A percentile compares a stretch with the other conserved stretches of the same genome.
phyloP scores from a whole-genome alignment of 2,888 invertebrate genomes.

The Cephonodes hylas region DNA sequence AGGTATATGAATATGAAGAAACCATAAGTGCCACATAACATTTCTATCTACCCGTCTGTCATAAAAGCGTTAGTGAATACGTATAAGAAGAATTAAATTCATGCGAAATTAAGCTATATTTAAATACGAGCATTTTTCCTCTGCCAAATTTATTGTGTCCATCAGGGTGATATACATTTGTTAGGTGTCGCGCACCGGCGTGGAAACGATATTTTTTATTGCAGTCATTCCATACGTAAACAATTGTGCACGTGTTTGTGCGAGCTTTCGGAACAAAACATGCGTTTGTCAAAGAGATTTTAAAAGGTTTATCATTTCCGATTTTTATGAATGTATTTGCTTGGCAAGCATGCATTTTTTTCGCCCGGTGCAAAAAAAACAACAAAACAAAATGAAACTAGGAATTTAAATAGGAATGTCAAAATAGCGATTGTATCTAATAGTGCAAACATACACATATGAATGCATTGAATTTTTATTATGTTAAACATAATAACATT shows the following conservation, averaged over 20 bases:
- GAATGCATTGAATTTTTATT: no score
- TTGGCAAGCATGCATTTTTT: no score
- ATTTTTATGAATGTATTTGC: background rate
- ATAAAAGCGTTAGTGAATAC: no score
- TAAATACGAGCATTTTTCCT: background rate
- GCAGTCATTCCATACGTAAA: background rate
- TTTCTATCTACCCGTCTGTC: no score
- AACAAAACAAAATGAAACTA: no score
- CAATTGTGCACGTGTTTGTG: background rate
- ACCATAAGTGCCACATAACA: no score
- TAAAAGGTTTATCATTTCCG: background rate
- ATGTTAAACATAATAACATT: no score
- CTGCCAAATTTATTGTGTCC: background rate
- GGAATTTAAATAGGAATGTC: no score
- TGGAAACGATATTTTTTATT: slow-evolving; percentile 6
- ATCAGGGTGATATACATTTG: background rate
- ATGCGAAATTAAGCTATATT: background rate
- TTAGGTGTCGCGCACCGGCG: background rate
- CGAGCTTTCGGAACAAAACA: background rate
- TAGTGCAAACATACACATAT: no score
- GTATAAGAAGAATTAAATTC: no score
- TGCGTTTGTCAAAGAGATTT: background rate
- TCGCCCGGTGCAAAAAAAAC: no score
- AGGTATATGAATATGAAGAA: no score
- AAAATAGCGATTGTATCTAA: background rate